Evolutionary conservation across 2,888 invertebrate genomes (phyloP).

Genomic region (Trachelus troglodyta): DNA sequence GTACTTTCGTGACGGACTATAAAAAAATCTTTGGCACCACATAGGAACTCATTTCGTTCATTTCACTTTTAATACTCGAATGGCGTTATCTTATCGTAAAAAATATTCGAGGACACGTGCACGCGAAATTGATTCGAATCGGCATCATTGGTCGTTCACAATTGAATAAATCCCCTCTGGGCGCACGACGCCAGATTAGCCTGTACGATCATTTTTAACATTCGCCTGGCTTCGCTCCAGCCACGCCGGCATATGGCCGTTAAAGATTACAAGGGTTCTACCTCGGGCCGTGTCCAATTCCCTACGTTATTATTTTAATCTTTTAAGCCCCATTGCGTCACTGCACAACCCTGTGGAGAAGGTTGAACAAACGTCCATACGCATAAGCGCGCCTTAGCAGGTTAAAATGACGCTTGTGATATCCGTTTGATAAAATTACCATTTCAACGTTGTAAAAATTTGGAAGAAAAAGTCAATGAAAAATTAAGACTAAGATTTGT

Average conservation of each 20-base stretch:
- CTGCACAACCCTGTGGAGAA: background rate
- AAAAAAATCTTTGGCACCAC: slow-evolving; percentile 23
- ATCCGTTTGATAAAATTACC: too few species aligned
- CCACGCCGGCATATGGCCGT: slow-evolving; percentile 54
- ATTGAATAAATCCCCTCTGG: slow-evolving; percentile 58
- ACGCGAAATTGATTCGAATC: slow-evolving; percentile 14
- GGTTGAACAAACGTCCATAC: background rate
- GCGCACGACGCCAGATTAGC: slow-evolving; percentile 28
- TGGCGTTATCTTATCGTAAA: background rate
- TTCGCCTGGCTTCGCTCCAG: slow-evolving; percentile 58
- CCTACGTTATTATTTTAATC: slow-evolving; percentile 60
- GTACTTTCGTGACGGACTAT: slow-evolving; percentile 3
- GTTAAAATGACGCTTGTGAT: background rate
- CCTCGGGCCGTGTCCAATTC: slow-evolving; percentile 58
- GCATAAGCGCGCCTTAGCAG: background rate
- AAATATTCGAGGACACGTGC: slow-evolving; percentile 1
- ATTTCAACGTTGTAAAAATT: too few species aligned
- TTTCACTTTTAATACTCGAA: background rate
- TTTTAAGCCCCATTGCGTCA: slow-evolving; percentile 36
- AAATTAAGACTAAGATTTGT: background rate
- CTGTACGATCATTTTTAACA: slow-evolving; percentile 24
- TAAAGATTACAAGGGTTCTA: slow-evolving; percentile 58
- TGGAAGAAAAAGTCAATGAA: too few species aligned
- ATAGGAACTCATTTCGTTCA: slow-evolving; percentile 9
- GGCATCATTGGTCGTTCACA: slow-evolving; percentile 35